Base-by-base conservation (phyloP, 53 echinoderm and acorn worm genomes). In the Echinometra lucunter region DNA sequence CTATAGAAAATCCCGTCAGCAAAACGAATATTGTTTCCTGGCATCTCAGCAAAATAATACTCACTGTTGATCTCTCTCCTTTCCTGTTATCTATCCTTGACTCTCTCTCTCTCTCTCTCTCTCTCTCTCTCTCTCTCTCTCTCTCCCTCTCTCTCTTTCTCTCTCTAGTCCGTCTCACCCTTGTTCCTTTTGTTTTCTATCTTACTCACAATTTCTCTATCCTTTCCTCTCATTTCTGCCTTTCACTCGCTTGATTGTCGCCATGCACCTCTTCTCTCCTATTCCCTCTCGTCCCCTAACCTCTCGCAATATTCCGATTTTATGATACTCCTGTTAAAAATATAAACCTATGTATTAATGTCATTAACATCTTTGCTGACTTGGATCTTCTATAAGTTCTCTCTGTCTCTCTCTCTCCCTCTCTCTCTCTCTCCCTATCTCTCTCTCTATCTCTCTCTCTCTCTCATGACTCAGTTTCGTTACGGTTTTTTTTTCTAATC, bases 1-100 rank as follows among this genome's bases (percentile, higher is more conserved):
- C 85, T 85, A 85, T 85, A 85, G 49, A 85, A 85, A 47, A 11
- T 85, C 47, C 85, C 85, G 47, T 85, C 49, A 85, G 85, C 85
- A 85, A 16, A 49, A 85, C 49, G 85, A 85, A 85, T 85, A 85
- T 85, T 85, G 49, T 85, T 85, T 85, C 49, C 49, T 49, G 53
- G n/a, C 85, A 45, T 27, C n/a, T 8, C n/a, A 4, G 85, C 85
- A 85, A 85, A 85, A 49, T 85, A 82, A 63, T 47, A 47, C 85
- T 49, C 10, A 21, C 3, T 85, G 30, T 11, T 85, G 27, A 85
- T 85, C 49, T 85, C 28, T 85, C 49, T 49, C 49, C 49, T 47
- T 28, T 49, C 49, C 49, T 85, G 21, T 49, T n/a, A 0, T 85
- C 28, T 49, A 9, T 15, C 28, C 49, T 10, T 47, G 23, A 2